A percentile compares a stretch with the other conserved stretches of the same genome.
phyloP scores from a whole-genome alignment of 92 coral and sea anemone species.

The Porites rus region DNA sequence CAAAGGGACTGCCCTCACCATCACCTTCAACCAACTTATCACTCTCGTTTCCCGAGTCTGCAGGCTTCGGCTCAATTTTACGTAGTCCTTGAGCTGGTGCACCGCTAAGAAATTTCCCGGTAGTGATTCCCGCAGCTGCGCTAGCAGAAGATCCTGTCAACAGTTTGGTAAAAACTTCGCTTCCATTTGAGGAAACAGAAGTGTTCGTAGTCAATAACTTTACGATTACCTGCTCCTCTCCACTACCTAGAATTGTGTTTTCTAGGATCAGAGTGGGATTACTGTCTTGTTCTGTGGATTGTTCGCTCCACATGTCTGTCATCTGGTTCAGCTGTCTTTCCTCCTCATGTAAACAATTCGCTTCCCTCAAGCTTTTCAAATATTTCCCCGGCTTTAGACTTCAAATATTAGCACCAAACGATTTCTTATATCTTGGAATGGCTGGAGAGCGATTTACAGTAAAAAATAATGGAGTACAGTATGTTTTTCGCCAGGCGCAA shows the following conservation, averaged over 20 bases:
- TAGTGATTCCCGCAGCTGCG: constrained; percentile 12
- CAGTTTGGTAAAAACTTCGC: constrained; percentile 71
- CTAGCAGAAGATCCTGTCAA: constrained; percentile 38
- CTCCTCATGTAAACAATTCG: constrained; percentile 14
- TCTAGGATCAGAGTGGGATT: constrained; percentile 31
- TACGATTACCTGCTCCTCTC: constrained; percentile 47
- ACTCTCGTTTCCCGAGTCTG: constrained; percentile 36
- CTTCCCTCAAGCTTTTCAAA: neutral
- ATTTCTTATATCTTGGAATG: neutral
- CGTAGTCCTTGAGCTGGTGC: constrained; percentile 75
- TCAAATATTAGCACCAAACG: neutral
- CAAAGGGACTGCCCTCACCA: constrained; percentile 4
- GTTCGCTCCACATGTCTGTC: constrained; percentile 33
- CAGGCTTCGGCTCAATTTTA: constrained; percentile 96
- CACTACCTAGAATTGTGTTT: constrained; percentile 11
- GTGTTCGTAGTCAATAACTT: constrained; percentile 24
- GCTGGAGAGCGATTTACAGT: neutral
- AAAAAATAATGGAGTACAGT: neutral
- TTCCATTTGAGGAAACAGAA: constrained; percentile 26
- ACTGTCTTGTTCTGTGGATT: constrained; percentile 30
- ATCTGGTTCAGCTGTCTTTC: constrained; percentile 36
- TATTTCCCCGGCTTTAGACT: neutral
- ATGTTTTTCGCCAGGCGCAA: neutral
- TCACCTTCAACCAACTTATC: constrained; percentile 43
- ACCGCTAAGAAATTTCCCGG: constrained; percentile 42